phyloP scores from a whole-genome alignment of 2,797 vertebrate genomes.

The Philypnodon macrostomus region DNA sequence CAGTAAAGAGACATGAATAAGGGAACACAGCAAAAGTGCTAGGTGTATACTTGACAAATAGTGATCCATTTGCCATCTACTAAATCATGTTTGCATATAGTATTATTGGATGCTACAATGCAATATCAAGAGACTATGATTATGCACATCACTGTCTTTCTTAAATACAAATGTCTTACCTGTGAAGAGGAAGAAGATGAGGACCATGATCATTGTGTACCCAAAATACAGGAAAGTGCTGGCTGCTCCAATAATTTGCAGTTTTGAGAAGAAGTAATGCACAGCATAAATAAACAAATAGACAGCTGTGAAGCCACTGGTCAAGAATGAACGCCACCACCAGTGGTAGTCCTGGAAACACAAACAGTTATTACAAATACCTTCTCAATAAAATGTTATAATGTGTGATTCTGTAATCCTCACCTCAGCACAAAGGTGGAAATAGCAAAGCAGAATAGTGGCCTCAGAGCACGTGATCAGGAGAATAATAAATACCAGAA shows the following conservation, averaged over 20 bases:
- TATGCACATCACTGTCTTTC: background rate
- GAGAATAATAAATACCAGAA: slow-evolving; percentile 91
- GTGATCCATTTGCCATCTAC: too few species aligned
- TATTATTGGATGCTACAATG: too few species aligned
- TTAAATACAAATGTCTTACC: slow-evolving; percentile 61
- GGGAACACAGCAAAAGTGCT: too few species aligned
- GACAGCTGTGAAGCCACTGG: slow-evolving; percentile 87
- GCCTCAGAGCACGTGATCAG: slow-evolving; percentile 92
- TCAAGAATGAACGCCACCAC: slow-evolving; percentile 91
- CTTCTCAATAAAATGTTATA: too few species aligned
- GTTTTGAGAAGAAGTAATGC: slow-evolving; percentile 92
- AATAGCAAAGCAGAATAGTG: slow-evolving; percentile 89
- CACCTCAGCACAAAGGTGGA: slow-evolving; percentile 93
- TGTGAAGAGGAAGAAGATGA: slow-evolving; percentile 95
- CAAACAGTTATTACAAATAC: slow-evolving; percentile 1
- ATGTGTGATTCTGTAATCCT: background rate
- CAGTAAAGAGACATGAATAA: too few species aligned
- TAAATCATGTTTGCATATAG: too few species aligned
- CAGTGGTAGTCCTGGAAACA: slow-evolving; percentile 86
- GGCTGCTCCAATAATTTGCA: slow-evolving; percentile 85
- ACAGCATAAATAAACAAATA: slow-evolving; percentile 88
- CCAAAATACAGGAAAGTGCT: slow-evolving; percentile 93
- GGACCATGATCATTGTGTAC: slow-evolving; percentile 89
- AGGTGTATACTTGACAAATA: too few species aligned
- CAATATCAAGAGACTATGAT: too few species aligned